Base-by-base conservation (phyloP, 2,113 vertebrate genomes). In the Echinops telfairi region DNA sequence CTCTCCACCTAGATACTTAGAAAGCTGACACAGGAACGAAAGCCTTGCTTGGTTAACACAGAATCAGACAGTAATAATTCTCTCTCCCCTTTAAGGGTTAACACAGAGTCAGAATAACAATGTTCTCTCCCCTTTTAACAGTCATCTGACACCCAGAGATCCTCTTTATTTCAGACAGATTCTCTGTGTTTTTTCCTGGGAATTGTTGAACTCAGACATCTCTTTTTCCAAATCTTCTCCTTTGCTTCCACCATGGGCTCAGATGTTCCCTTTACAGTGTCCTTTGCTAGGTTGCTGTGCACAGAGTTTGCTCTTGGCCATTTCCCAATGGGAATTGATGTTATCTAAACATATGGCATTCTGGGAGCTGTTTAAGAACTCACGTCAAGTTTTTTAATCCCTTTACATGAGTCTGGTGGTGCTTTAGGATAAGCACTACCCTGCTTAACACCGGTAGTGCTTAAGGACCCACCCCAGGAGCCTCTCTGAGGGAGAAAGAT, bases 271-370 rank as follows among this genome's bases (percentile, higher is more conserved):
- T 92, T 87, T 88, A 53, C 23, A 62, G 89, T 86, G 90, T 90
- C 60, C 92, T 91, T 78, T 36, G 47, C 70, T 78, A 60, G 25
- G 76, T 64, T 92, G n/a, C 14, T 76, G 2, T 89, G 53, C 33
- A 81, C 36, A 76, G 88, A 47, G 89, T 91, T 93, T 94, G 90
- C 75, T 92, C 64, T 83, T 38, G 83, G 33, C 31, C 38, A n/a
- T 83, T 96, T 90, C 60, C 15, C 29, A 27, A 15, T 33, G 1
- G 57, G 16, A 36, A 62, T 6, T 86, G 86, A 90, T 88, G 62
- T 91, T 89, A 64, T 95, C 89, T 40, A 86, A 27, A 88, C 36
- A 87, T 75, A n/a, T 53, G 14, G 16, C 17, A 23, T 91, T 91
- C 58, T 76, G 36, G 77, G n/a, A 89, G 36, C 47, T 38, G 66